Evolutionary conservation across 2,113 vertebrate genomes (phyloP), one percentile per base, ranked within the genome.

Genomic region (Oryzias woworae): DNA sequence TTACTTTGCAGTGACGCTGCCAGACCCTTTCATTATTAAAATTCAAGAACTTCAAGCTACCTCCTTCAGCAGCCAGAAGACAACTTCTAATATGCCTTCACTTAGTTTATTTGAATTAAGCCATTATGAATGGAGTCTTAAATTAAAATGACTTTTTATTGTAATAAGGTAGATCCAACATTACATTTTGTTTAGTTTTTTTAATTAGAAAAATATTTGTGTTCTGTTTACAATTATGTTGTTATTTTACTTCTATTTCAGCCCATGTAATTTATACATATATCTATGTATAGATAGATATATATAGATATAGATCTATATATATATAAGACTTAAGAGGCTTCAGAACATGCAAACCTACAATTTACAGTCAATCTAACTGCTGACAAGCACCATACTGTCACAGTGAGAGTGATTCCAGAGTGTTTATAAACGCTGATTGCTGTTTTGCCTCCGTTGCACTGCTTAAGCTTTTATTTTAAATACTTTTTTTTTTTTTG

Each of bases 371-470:
- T 36, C 20, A 71, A 69, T 28, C 53, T 41, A 53, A n/a, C 4
- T 18, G 44, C 0, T 56, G 26, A 69, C 41, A 67, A 49, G 7
- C 18, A 22, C 16, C 18, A 63, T 1, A 43, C 24, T 22, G 61
- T 55, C 55, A 18, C 74, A 54, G 68, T 57, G 53, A 51, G 58
- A 48, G 57, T 53, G 62, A 65, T 53, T 67, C 71, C 52, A 61
- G 76, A 0, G 46, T 75, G 76, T 83, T 75, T 83, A 79, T 80
- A 76, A 22, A 64, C 1, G 62, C 4, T 77, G 50, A 82, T 81
- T 75, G 71, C 59, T 79, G 68, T 79, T 79, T 77, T 65, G 46
- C 54, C 50, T 59, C 47, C 55, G 66, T 66, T 82, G 63, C 5
- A 73, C 62, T 64, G 48, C 65, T 72, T 49, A 52, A 53, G 53